phyloP scores from a whole-genome alignment of 2,113 vertebrate genomes.

The Phocoena phocoena region DNA sequence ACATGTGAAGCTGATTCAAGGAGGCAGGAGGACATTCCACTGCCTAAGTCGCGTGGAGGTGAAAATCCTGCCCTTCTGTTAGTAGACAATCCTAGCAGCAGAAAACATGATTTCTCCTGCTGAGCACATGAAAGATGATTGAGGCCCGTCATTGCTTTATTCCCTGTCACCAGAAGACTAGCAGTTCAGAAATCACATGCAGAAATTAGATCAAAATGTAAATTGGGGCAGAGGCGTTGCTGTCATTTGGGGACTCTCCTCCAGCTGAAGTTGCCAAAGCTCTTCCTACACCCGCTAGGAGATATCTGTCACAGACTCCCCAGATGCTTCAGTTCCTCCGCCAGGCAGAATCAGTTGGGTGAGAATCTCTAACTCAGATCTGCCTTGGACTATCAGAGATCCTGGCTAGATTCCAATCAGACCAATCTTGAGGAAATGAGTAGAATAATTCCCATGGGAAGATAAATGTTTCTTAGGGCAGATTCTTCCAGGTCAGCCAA shows the following conservation, averaged over 20 bases:
- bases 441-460: neutral
- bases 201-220: slow-evolving; percentile 63
- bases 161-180: slow-evolving; percentile 24
- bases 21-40: slow-evolving; percentile 12
- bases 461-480: neutral
- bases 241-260: slow-evolving; percentile 31
- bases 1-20: slow-evolving; percentile 6
- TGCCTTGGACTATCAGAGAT: neutral
- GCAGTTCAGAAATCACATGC: slow-evolving; percentile 34
- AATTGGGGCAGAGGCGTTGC: neutral
- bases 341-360: neutral
- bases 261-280: neutral
- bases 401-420: slow-evolving; percentile 30
- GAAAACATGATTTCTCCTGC: neutral
- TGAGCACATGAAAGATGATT: slow-evolving; percentile 22
- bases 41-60: neutral
- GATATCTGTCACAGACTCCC: neutral
- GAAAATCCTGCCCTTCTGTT: neutral
- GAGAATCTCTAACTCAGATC: neutral
- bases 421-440: neutral
- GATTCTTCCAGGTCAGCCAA: neutral
- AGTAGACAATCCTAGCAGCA: neutral
- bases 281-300: neutral
- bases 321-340: neutral
- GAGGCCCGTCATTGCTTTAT: slow-evolving; percentile 12